Percentiles rank a stretch among this genome's conserved stretches.
phyloP scores from a whole-genome alignment of 2,113 vertebrate species.

The Perccottus glenii region DNA sequence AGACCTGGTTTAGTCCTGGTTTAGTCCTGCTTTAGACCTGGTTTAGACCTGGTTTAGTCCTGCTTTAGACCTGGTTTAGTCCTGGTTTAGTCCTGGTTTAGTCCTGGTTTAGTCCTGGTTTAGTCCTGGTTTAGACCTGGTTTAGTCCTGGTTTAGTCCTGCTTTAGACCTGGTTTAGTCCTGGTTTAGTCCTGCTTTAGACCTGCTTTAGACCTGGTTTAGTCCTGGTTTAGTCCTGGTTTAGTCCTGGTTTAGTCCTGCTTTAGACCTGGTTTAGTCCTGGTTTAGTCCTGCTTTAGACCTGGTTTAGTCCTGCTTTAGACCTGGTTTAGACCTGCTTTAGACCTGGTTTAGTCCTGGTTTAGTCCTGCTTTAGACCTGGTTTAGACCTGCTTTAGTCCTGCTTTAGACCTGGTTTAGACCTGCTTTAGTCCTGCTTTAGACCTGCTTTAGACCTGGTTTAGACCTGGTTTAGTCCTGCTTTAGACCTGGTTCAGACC shows the following conservation, averaged over 20 bases:
- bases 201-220: too few relatives aligned
- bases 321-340: background rate
- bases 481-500: background rate
- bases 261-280: background rate
- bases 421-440: background rate
- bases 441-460: background rate
- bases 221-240: background rate
- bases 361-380: background rate
- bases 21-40: too few relatives aligned
- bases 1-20: too few relatives aligned
- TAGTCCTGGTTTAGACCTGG: too few relatives aligned
- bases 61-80: too few relatives aligned
- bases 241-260: too few relatives aligned
- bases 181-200: background rate
- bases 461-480: background rate
- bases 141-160: background rate
- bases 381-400: background rate
- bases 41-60: too few relatives aligned
- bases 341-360: background rate
- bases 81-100: too few relatives aligned
- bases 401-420: background rate
- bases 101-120: background rate
- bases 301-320: background rate
- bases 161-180: background rate
- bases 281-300: background rate